Evolutionary conservation across 1,140 invertebrate genomes (phyloP), one percentile per base, ranked within the genome.

Genomic region (Samia ricini): DNA sequence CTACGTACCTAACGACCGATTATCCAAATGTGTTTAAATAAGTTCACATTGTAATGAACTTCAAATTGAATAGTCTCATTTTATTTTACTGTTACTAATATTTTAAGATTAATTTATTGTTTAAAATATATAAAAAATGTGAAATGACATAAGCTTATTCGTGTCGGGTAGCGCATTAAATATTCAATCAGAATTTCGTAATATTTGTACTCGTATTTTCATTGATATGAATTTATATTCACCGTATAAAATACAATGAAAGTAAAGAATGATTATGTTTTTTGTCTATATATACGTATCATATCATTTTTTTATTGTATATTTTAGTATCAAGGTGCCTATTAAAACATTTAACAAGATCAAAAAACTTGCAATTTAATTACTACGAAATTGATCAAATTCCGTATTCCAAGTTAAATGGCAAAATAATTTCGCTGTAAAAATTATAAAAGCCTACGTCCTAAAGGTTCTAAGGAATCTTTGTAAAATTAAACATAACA

Each of bases 141-240:
- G n/a, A n/a, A 42, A 42, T 42, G 12, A 42, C 12, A 42, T 42
- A 42, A 42, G 4, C 4, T 42, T 15, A 42, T 12, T 4, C 8
- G n/a, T n/a, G n/a, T n/a, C n/a, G n/a, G n/a, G n/a, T n/a, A n/a
- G n/a, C n/a, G n/a, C 26, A 26, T 1, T 15, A 42, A 42, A 42
- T 42, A 15, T 42, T 42, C 1, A 42, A 42, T 15, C 33, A 15
- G n/a, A 42, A 42, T 42, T 42, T 42, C 33, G 12, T 66, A 23
- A 20, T 68, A 68, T 71, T 75, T 68, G 60, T 62, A 72, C 64
- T 78, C 76, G 60, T 78, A 73, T 75, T 56, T 64, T 65, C 60
- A 67, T 66, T 59, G 57, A 69, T 68, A 73, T 56, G 50, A 64
- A 55, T 33, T 42, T 12, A 42, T 42, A 42, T 42, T 56, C 59